Base-by-base conservation (phyloP, 2,888 invertebrate genomes). In the Elegia similella region DNA sequence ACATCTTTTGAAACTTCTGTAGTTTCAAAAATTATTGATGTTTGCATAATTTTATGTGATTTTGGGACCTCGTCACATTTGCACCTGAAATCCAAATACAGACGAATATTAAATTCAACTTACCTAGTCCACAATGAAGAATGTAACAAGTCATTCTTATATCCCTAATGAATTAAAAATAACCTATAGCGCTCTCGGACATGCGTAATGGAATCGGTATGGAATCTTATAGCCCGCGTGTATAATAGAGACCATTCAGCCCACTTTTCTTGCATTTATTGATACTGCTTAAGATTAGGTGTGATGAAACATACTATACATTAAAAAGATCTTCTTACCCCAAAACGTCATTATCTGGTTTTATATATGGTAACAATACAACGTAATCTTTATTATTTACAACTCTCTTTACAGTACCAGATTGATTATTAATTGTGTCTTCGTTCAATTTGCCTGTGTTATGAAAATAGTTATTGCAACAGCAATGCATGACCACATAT, bases 401-500 rank as follows among this genome's bases (percentile, higher is more conserved):
- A 3, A 23, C 23, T 23, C 23, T 48, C 8, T 32, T 15, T 48
- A 38, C n/a, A 10, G n/a, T 6, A 5, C 13, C 32, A 13, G 32
- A 5, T 32, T 48, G 15, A 48, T 32, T 13, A 15, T 48, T 48
- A 0, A 3, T 7, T 7, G 8, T 30, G 2, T 30, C 30, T n/a
- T 13, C 13, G 7, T 13, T 10, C 6, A 7, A 17, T 52, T 17
- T 38, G 6, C 1, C 8, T 17, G 59, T 54, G 23, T 64, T 52
- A 17, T 64, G 48, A 30, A 55, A 48, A 7, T 60, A 60, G 34
- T 64, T 46, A 44, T 65, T 64, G 56, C 71, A 68, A 55, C 73
- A 70, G 52, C 78, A 78, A 54, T 72, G 68, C 7, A 77, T 59
- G 32, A 76, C 59, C 17, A 73, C 57, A 6, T 69, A 58, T 57